These are phyloP conservation scores for Bubo scandiacus DNA, from an alignment of 2,113 vertebrate species.

Conservation along the genomic window DNA sequence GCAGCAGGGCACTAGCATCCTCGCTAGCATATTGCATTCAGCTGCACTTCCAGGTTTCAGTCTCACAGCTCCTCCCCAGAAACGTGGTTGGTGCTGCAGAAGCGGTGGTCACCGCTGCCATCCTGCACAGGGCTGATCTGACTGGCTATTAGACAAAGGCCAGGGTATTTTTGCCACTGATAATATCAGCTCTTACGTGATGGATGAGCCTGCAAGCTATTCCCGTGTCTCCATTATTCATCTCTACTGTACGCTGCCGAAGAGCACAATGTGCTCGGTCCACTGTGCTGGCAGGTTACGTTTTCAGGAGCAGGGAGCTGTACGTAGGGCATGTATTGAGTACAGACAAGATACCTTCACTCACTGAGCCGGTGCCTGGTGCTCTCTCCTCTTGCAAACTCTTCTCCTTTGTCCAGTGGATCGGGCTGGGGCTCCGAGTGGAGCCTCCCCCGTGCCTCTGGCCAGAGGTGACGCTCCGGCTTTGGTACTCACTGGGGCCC, in stretches of 20 bases:
- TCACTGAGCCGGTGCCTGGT: not conserved
- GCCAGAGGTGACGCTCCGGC: not conserved
- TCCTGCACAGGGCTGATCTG: not conserved
- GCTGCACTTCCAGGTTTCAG: not conserved
- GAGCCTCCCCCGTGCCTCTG: not conserved
- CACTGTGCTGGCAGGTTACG: not conserved
- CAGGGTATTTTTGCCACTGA: not conserved
- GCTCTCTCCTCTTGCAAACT: not conserved
- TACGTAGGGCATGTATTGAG: rapidly evolving
- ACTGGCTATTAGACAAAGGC: not conserved
- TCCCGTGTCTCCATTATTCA: not conserved
- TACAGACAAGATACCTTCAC: rapidly evolving
- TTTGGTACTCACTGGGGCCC: rapidly evolving
- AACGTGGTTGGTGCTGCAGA: not conserved
- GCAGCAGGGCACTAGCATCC: not conserved
- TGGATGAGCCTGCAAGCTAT: not conserved
- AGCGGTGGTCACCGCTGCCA: rapidly evolving
- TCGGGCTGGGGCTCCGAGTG: rapidly evolving
- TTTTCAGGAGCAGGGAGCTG: not conserved
- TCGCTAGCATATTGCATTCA: rapidly evolving
- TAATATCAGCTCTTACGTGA: not conserved
- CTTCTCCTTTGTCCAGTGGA: rapidly evolving
- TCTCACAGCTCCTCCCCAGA: not conserved
- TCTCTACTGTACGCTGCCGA: not conserved
- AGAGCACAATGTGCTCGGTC: not conserved